phyloP scores from a whole-genome alignment of 2,888 invertebrate species.

The Podotricha telesiphe region DNA sequence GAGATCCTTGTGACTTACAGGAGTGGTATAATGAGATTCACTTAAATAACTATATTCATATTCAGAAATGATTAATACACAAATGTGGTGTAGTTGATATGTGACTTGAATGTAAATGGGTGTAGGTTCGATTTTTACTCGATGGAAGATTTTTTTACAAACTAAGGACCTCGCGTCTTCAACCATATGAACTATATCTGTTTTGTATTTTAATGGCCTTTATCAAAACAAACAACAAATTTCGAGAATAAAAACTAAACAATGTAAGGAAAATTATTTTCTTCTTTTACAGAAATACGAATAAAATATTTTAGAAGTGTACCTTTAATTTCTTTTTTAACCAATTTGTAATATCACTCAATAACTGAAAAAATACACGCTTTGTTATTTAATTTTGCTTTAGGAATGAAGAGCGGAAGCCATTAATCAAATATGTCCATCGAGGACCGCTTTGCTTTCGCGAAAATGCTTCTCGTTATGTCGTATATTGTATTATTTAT shows the following conservation, averaged over 20 bases:
- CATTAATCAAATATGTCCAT: constrained; percentile 13
- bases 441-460: neutral
- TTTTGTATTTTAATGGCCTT: no score
- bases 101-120: no score
- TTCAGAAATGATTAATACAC: neutral
- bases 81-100: neutral
- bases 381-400: neutral
- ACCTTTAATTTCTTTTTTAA: neutral
- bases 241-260: no score
- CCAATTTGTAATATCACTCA: neutral
- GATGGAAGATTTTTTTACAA: no score
- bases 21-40: constrained; percentile 16
- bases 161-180: no score
- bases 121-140: no score
- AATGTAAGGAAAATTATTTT: no score
- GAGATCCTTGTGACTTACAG: constrained; percentile 17
- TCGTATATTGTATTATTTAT: neutral
- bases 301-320: no score
- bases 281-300: no score
- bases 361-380: neutral
- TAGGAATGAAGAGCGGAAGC: neutral
- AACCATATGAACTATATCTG: no score
- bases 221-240: no score
- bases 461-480: neutral
- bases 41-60: neutral